Conservation (phyloP, 2,888 invertebrate species). For the Metalampra italica region DNA sequence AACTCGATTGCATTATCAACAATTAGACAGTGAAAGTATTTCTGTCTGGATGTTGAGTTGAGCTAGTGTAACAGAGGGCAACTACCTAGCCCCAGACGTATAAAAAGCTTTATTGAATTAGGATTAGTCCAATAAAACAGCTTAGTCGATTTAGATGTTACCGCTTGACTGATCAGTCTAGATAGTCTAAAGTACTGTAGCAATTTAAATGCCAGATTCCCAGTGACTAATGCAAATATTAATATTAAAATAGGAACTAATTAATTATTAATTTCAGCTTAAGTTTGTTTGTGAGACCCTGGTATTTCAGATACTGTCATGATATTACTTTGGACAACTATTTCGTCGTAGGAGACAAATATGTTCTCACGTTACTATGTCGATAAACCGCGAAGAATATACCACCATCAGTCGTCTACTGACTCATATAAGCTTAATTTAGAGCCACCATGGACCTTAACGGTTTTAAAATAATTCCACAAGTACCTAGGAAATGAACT, state of each 20-base stretch:
- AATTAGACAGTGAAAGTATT: conserved; percentile 67
- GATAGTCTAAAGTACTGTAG: conserved; percentile 38
- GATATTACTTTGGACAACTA: too few relatives aligned
- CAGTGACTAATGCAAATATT: conserved; percentile 53
- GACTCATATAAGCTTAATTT: too few relatives aligned
- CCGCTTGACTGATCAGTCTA: conserved; percentile 69
- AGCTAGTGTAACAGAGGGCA: conserved; percentile 48
- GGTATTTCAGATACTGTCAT: conserved; percentile 1
- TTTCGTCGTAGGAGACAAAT: background rate
- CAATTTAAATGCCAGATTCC: conserved; percentile 75
- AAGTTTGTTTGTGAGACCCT: conserved; percentile 7
- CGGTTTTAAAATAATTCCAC: too few relatives aligned
- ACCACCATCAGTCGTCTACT: too few relatives aligned
- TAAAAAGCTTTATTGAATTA: conserved; percentile 69
- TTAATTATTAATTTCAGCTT: conserved; percentile 19
- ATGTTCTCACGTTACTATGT: too few relatives aligned
- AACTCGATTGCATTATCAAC: conserved; percentile 62
- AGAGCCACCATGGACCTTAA: too few relatives aligned
- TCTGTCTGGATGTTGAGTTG: conserved; percentile 40
- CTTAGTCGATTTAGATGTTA: conserved; percentile 71
- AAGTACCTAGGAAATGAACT: too few relatives aligned
- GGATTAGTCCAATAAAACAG: conserved; percentile 71
- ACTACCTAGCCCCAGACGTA: conserved; percentile 42
- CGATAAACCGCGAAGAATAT: too few relatives aligned
- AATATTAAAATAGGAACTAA: conserved; percentile 15